phyloP scores from a whole-genome alignment of 2,888 invertebrate species.

The Cheilosia vernalis region DNA sequence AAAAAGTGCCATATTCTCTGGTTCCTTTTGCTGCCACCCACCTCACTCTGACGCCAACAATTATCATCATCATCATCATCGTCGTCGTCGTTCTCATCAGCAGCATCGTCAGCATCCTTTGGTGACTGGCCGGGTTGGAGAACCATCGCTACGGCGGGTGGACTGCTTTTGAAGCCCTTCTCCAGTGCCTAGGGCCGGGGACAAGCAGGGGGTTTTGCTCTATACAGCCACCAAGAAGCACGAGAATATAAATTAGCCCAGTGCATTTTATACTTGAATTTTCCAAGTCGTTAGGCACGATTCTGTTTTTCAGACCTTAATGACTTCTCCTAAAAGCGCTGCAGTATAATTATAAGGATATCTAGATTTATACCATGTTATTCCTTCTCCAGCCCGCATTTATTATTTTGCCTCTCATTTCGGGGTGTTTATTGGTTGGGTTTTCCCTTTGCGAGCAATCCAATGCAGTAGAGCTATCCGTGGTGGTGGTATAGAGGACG shows the following conservation, averaged over 20 bases:
- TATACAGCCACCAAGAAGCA: slow-evolving; percentile 13
- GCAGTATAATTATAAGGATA: slow-evolving; percentile 74
- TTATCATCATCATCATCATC: slow-evolving; percentile 69
- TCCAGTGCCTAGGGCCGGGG: not conserved
- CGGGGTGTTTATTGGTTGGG: slow-evolving; percentile 7
- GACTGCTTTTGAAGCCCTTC: slow-evolving; percentile 2
- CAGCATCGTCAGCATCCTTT: slow-evolving; percentile 33
- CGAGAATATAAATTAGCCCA: slow-evolving; percentile 75
- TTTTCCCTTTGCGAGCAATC: slow-evolving; percentile 13
- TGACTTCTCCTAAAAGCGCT: slow-evolving; percentile 74
- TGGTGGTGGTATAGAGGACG: not conserved
- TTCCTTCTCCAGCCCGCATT: slow-evolving; percentile 51
- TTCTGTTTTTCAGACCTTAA: slow-evolving; percentile 76
- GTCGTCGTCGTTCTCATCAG: slow-evolving; percentile 28
- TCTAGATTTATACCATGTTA: slow-evolving; percentile 69
- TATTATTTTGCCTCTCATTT: slow-evolving; percentile 47
- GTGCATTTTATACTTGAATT: slow-evolving; percentile 76
- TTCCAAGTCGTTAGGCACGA: slow-evolving; percentile 77
- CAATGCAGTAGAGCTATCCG: slow-evolving; percentile 39
- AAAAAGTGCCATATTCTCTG: slow-evolving; percentile 50
- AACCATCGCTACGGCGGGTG: slow-evolving; percentile 3
- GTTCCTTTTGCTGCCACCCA: slow-evolving; percentile 15
- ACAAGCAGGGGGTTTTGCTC: not conserved
- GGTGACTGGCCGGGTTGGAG: slow-evolving; percentile 3
- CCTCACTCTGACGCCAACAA: slow-evolving; percentile 25